phyloP scores from a whole-genome alignment of 2,888 invertebrate genomes.

The Tinea pellionella region DNA sequence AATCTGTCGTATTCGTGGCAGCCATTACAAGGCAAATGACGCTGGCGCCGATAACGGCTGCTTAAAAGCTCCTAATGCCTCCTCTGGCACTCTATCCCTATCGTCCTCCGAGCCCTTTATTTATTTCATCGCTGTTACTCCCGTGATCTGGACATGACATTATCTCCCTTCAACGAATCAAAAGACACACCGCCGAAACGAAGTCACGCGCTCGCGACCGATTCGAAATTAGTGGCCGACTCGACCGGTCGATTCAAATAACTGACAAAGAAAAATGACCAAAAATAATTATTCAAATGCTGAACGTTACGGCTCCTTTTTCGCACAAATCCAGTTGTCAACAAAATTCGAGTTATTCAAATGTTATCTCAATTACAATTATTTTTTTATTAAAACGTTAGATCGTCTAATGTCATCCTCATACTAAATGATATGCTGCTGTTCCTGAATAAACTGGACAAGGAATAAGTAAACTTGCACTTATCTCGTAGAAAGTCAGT shows the following conservation, averaged over 20 bases:
- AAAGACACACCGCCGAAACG: slow-evolving; percentile 27
- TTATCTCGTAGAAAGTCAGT: slow-evolving; percentile 40
- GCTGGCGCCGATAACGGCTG: slow-evolving; percentile 32
- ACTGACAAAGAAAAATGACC: not conserved
- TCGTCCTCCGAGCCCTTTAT: not conserved
- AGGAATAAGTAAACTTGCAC: not conserved
- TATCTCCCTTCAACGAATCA: slow-evolving; percentile 31
- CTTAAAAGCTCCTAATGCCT: slow-evolving; percentile 50
- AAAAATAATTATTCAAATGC: not conserved
- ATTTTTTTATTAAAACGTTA: not conserved
- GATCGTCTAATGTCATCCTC: not conserved
- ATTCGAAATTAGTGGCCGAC: slow-evolving; percentile 28
- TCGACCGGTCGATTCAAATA: not conserved
- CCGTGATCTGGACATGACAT: not conserved
- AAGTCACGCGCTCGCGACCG: slow-evolving; percentile 39
- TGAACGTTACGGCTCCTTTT: not conserved
- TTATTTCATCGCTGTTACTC: slow-evolving; percentile 19
- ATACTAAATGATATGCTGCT: not conserved
- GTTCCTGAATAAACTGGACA: not conserved
- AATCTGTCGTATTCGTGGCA: slow-evolving; percentile 50
- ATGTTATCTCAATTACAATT: not conserved
- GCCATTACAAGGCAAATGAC: slow-evolving; percentile 22
- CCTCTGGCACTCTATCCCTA: not conserved
- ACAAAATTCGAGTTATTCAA: not conserved
- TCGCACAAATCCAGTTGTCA: not conserved